Evolutionary conservation across 2,113 vertebrate species (phyloP), one percentile per base, ranked within the genome.

Genomic region (Tonatia bakeri): DNA sequence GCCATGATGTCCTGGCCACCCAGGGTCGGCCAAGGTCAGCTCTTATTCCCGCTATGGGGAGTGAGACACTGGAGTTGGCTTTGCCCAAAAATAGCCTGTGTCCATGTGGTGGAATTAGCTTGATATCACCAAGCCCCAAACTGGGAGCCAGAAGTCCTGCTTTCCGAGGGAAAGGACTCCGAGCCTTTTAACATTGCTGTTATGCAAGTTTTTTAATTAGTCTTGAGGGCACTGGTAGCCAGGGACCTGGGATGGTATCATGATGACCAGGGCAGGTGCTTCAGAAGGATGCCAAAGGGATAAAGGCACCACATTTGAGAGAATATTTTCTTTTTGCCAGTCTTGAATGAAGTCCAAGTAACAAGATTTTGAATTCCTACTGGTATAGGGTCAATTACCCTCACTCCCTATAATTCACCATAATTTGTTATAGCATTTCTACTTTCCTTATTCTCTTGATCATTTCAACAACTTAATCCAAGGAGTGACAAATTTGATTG

Each of bases 61-160:
- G 73, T 82, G 88, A 97, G 50, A 92, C 77, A 75, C 91, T 86
- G 52, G 93, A 89, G 69, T 90, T 97, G 86, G 45, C 96, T 96
- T 97, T 96, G 95, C 93, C 87, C 97, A 70, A 95, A 97, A 97
- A 97, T 96, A 97, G 94, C 94, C 85, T 33, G 69, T 67, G 96
- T 97, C 95, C 87, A 54, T 83, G 94, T 45, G 83, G 86, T 96
- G 70, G 92, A 95, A 95, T 93, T 91, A 95, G 96, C 56, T 83
- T 96, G 91, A 86, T 94, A 96, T 88, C 96, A 96, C 76, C 81
- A 85, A 96, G 90, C 86, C 65, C 96, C 90, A 94, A 94, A 69
- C 45, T 52, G 17, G 24, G 76, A 97, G 92, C 92, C 96, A 96
- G 85, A 96, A 94, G 96, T 86, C 89, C 91, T 96, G 86, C 93